Conservation (phyloP, 2,888 invertebrate genomes). For the Timandra comae region DNA sequence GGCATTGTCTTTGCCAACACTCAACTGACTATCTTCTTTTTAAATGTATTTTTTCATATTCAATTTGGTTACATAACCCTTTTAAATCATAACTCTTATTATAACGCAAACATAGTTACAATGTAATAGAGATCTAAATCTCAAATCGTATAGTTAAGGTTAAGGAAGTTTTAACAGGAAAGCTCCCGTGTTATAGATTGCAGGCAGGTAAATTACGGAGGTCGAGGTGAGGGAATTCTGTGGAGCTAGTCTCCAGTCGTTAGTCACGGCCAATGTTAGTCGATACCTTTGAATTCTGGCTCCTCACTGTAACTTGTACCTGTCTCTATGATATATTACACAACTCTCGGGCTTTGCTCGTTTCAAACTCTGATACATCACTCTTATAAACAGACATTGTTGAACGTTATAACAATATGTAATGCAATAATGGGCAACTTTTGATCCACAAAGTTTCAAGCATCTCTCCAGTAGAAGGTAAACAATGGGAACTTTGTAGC, state of each 20-base stretch:
- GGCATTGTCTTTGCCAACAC: constrained; percentile 45
- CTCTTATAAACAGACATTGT: constrained; percentile 2
- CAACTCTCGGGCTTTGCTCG: too few relatives aligned
- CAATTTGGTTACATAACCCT: too few relatives aligned
- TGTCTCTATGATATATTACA: background rate
- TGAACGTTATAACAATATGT: background rate
- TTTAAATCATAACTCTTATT: too few relatives aligned
- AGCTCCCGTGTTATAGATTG: constrained; percentile 7
- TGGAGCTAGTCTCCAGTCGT: constrained; percentile 9
- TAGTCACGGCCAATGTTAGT: constrained; percentile 13
- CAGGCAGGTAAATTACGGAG: constrained; percentile 12
- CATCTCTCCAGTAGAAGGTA: constrained; percentile 5
- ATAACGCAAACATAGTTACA: too few relatives aligned
- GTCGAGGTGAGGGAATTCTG: constrained; percentile 11
- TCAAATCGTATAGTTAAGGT: background rate
- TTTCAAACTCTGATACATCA: background rate
- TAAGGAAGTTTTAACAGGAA: constrained; percentile 4
- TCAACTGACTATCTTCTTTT: constrained; percentile 15
- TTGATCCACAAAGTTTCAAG: constrained; percentile 6
- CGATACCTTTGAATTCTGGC: constrained; percentile 13
- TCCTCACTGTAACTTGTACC: constrained; percentile 11
- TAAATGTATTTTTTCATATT: too few relatives aligned
- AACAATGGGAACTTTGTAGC: constrained; percentile 24
- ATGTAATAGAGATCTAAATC: constrained; percentile 2
- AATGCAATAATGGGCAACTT: constrained; percentile 1